A percentile compares a stretch with the other conserved stretches of the same genome.
Evolutionary conservation across 2,888 invertebrate genomes (phyloP).

Genomic region (Oscheius onirici): DNA sequence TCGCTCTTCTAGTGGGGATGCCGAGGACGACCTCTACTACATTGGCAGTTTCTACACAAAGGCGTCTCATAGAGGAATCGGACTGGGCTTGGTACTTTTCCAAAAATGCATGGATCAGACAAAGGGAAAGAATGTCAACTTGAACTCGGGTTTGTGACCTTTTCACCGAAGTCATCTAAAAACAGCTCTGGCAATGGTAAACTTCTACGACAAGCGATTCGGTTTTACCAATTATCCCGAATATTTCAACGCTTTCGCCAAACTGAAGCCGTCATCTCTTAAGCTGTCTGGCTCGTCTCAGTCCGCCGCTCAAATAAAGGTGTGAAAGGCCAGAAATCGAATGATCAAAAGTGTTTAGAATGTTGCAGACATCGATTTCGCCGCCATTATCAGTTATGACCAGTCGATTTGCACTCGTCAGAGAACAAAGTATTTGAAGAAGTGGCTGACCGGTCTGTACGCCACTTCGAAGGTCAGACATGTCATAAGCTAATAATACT

Average conservation of each 20-base stretch:
- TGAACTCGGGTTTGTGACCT: constrained; percentile 7
- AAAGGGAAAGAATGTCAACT: constrained; percentile 9
- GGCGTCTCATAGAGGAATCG: constrained; percentile 2
- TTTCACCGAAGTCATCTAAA: not conserved
- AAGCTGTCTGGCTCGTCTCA: not conserved
- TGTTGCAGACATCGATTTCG: not conserved
- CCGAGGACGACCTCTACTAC: constrained; percentile 13
- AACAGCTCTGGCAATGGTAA: not conserved
- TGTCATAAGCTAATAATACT: not conserved
- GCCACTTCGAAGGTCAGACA: not conserved
- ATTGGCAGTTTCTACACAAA: constrained; percentile 25
- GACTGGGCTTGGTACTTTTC: constrained; percentile 18
- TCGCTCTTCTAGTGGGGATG: constrained; percentile 1
- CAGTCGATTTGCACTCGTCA: constrained; percentile 15
- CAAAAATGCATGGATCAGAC: constrained; percentile 11
- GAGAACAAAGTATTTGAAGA: constrained; percentile 6
- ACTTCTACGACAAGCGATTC: constrained; percentile 22
- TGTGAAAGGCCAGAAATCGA: not conserved
- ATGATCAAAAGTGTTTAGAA: not conserved
- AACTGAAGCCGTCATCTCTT: not conserved
- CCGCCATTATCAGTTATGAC: constrained; percentile 6
- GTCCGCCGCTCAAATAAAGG: not conserved
- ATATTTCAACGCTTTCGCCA: constrained; percentile 16
- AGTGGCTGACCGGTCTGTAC: constrained; percentile 4
- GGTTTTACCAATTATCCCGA: constrained; percentile 11